Evolutionary conservation across 2,797 vertebrate species (phyloP), one percentile per base, ranked within the genome.

Genomic region (Spinibarbus caldwelli): DNA sequence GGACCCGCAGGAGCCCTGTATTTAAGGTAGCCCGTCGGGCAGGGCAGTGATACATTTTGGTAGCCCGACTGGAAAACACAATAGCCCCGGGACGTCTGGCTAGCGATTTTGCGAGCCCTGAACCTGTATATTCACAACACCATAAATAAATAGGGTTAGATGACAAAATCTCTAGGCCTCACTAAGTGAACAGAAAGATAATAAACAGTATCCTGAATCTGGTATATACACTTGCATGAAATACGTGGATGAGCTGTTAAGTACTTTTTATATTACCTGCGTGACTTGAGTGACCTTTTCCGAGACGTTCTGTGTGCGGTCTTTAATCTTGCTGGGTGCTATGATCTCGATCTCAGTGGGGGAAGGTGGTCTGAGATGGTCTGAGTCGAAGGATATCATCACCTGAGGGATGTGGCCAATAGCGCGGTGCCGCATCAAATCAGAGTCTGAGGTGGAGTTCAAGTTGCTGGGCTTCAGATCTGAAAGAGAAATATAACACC

Each of bases 261-360:
- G 17, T 45, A 21, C 41, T 73, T 17, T n/a, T 68, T n/a, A 54
- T 79, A 89, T 87, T 83, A 95, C 95, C 94, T 96, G 95, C 1
- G 95, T 96, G 88, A 99, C 98, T 93, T 99, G 98, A 0, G 98
- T 99, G 93, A 99, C 98, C 91, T 99, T 99, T 94, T 99, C 98
- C 0, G 97, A 99, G 93, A 99, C 98, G 0, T 99, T 98, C 94
- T 99, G 98, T 1, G 98, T 97, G 66, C 98, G 95, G 78, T 99
- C 98, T 86, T 97, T 97, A 88, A 98, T 96, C 89, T 97, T 99
- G 94, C 97, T 97, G n/a, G 97, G 97, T 0, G 98, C 97, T 0
- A 99, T 98, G 87, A 99, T 98, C 93, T 99, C 98, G 0, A 99
- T 99, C 92, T 99, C 98, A 0, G 96, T 95, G 89, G 97, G 97